Base-by-base conservation (phyloP, 2,888 invertebrate genomes). In the Hetaerina titia region DNA sequence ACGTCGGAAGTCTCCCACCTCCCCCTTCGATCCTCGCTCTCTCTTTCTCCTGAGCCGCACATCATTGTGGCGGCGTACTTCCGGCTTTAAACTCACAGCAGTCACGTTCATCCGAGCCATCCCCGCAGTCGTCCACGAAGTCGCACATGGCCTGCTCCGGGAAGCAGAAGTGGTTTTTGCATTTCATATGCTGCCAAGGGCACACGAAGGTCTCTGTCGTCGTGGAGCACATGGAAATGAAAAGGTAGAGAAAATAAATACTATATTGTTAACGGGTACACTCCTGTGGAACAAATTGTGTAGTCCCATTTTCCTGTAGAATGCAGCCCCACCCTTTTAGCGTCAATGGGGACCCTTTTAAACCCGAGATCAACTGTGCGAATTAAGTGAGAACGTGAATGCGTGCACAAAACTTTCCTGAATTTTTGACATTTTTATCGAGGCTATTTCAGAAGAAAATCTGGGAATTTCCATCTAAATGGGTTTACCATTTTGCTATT, bases 121-220 rank as follows among this genome's bases (percentile, higher is more conserved):
- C 97, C 0, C 96, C 96, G 95, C 96, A 97, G 95, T 97, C 96
- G 95, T 97, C 96, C 7, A 96, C 96, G 95, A 96, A 96, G 95
- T 97, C 96, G 95, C 97, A 97, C 22, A 96, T 96, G 15, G 95
- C 95, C 95, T 97, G 96, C 31, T 96, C 96, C 2, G 97, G 97
- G 31, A 97, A 96, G 96, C 97, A 97, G 96, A 96, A 96, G 95
- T 97, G 96, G 96, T 97, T 97, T 95, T 96, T 96, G 96, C 97
- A 97, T 96, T 97, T 97, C 95, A 96, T 96, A 96, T 97, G 97
- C 0, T 96, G 97, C 25, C 95, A 95, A 0, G 97, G 97, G 95
- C 97, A 97, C 25, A 96, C 96, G 95, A 96, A 97, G 1, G 96
- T 96, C 95, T 97, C 97, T 96, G 96, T 58, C 96, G 96, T 17